Conservation (phyloP, 1,140 invertebrate genomes). For the Lordiphosa stackelbergi region DNA sequence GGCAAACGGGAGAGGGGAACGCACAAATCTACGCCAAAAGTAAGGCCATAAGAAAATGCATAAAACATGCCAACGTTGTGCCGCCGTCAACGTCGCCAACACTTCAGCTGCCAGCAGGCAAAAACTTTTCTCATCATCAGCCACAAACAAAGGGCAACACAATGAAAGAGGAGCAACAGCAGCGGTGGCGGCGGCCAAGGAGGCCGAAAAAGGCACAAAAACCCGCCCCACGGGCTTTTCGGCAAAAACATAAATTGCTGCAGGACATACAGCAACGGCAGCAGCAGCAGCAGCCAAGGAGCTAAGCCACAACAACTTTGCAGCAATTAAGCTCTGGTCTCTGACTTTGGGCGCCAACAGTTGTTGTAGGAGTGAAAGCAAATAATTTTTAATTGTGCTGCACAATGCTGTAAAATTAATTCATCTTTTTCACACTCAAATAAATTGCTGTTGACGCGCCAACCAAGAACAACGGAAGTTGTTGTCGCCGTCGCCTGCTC, state of each 20-base stretch:
- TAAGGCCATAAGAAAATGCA: slow-evolving; percentile 75
- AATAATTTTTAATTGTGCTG: slow-evolving; percentile 76
- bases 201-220: slow-evolving; percentile 22
- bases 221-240: slow-evolving; percentile 39
- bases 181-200: neutral
- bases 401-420: slow-evolving; percentile 76
- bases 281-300: slow-evolving; percentile 34
- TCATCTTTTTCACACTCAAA: slow-evolving; percentile 75
- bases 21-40: slow-evolving; percentile 59
- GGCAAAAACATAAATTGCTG: slow-evolving; percentile 71
- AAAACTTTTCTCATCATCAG: slow-evolving; percentile 76
- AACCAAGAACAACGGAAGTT: slow-evolving; percentile 40
- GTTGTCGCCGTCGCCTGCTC: slow-evolving; percentile 53
- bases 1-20: neutral
- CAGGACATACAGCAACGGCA: slow-evolving; percentile 37
- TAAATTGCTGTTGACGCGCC: slow-evolving; percentile 73
- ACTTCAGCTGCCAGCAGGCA: slow-evolving; percentile 72
- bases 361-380: slow-evolving; percentile 31
- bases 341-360: slow-evolving; percentile 42
- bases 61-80: slow-evolving; percentile 66
- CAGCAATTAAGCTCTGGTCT: slow-evolving; percentile 63
- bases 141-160: slow-evolving; percentile 73
- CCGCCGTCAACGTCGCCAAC: slow-evolving; percentile 69
- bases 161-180: slow-evolving; percentile 34
- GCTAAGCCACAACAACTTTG: slow-evolving; percentile 74